A percentile compares a stretch with the other conserved stretches of the same genome.
Evolutionary conservation across 2,797 vertebrate genomes (phyloP).

Genomic region (Sebastiscus tertius): DNA sequence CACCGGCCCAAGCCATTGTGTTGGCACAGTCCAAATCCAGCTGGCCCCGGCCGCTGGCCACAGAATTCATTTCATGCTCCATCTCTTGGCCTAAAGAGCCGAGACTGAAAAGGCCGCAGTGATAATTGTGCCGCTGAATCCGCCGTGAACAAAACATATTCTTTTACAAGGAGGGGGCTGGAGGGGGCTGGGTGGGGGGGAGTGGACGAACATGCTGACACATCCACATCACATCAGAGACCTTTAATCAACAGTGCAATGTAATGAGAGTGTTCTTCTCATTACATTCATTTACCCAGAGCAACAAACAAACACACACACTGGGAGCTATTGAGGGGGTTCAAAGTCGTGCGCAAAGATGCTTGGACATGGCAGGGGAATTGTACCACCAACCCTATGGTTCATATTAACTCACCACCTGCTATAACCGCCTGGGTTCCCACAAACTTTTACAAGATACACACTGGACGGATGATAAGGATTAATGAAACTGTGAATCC

Average conservation of each 20-base stretch:
- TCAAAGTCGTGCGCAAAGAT: background rate
- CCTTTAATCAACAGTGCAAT: slow-evolving; percentile 12
- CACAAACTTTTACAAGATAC: background rate
- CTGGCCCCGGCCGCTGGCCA: slow-evolving; percentile 44
- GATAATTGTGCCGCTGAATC: slow-evolving; percentile 65
- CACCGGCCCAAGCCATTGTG: slow-evolving; percentile 40
- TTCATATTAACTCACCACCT: background rate
- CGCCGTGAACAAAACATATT: slow-evolving; percentile 64
- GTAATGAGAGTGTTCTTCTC: slow-evolving; percentile 3
- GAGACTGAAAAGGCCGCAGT: slow-evolving; percentile 51
- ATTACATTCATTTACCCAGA: background rate
- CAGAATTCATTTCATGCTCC: slow-evolving; percentile 75
- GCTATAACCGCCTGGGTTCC: background rate
- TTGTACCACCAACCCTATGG: background rate
- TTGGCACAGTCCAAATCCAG: slow-evolving; percentile 59
- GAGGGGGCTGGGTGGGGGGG: too few relatives aligned
- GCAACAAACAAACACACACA: slow-evolving; percentile 2
- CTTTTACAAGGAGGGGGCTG: slow-evolving; percentile 40
- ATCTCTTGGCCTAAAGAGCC: slow-evolving; percentile 64
- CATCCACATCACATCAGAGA: slow-evolving; percentile 12
- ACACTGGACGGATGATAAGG: background rate
- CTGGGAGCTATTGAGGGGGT: background rate
- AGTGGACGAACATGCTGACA: slow-evolving; percentile 16
- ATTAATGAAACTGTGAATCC: background rate
- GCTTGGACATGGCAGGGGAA: background rate